These are phyloP conservation scores for Amblyornis subalaris DNA, from an alignment of 2,113 vertebrate genomes.

Conservation along the genomic window DNA sequence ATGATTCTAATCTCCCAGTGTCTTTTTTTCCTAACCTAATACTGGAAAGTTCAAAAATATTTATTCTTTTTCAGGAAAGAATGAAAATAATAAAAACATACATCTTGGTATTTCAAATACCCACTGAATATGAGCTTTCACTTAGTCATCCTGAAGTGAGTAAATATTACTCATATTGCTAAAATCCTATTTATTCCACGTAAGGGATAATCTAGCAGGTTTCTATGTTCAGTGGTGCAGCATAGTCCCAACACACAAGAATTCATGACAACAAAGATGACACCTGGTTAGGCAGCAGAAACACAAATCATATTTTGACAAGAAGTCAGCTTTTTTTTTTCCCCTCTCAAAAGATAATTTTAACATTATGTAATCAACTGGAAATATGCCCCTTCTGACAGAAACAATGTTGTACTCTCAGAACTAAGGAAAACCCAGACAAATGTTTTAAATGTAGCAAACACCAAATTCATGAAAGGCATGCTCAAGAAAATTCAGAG, in stretches of 20 bases:
- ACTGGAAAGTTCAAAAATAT: background rate
- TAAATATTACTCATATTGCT: background rate
- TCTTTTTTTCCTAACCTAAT: background rate
- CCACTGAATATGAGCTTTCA: background rate
- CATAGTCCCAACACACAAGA: background rate
- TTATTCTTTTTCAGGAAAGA: background rate
- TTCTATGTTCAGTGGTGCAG: background rate
- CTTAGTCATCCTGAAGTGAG: background rate
- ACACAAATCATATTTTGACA: background rate
- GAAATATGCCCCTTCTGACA: background rate
- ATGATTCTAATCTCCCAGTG: background rate
- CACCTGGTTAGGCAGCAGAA: background rate
- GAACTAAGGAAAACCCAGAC: background rate
- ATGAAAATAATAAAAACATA: background rate
- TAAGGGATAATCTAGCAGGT: background rate
- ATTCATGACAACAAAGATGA: background rate
- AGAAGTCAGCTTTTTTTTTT: background rate
- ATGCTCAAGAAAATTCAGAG: background rate
- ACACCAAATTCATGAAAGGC: background rate
- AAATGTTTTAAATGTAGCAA: background rate
- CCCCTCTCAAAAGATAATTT: background rate
- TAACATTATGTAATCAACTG: background rate
- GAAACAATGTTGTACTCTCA: background rate
- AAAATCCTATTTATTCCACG: background rate
- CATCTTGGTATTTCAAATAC: background rate